Base-by-base conservation (phyloP, 2,797 vertebrate genomes). In the Cynodonichthys magdalenae region DNA sequence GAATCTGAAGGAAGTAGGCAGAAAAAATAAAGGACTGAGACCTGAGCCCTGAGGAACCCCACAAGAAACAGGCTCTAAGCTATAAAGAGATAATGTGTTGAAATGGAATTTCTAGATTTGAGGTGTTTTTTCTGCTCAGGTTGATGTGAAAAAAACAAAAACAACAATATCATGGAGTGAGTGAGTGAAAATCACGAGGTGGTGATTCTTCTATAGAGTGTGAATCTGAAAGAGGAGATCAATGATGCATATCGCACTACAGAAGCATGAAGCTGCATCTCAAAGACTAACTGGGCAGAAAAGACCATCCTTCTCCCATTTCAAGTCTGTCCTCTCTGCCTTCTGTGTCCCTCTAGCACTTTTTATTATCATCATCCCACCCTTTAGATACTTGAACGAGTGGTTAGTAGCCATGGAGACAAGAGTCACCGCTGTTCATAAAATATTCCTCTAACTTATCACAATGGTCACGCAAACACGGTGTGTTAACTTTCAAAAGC, bases 181-280 rank as follows among this genome's bases (percentile, higher is more conserved):
- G 64, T 31, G 59, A 54, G 60, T 75, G 69, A 75, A 63, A 77
- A 73, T 73, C 69, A 70, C 75, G 66, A 72, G 48, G 74, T 74
- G 68, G 69, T 53, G 71, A 74, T 63, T 73, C 68, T 87, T 73
- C 39, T 31, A 50, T 10, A 69, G 77, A 49, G 75, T 79, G 63
- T 73, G 70, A 83, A 70, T 66, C 71, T 71, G 69, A 83, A 80
- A 77, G 53, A 78, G 69, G 66, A 77, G 76, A 82, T 87, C 81
- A 84, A 82, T 62, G 69, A 88, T 88, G 86, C 81, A 80, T 81
- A 56, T 71, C 61, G 77, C 76, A 78, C 74, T 75, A 70, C 7
- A 67, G 75, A 67, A 65, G 74, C 72, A 79, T 68, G 69, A 67
- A 81, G 71, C 56, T 76, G 72, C 79, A 71, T 83, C 66, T 79